phyloP scores from a whole-genome alignment of 2,888 invertebrate species.

The Trichogramma dendrolimi region DNA sequence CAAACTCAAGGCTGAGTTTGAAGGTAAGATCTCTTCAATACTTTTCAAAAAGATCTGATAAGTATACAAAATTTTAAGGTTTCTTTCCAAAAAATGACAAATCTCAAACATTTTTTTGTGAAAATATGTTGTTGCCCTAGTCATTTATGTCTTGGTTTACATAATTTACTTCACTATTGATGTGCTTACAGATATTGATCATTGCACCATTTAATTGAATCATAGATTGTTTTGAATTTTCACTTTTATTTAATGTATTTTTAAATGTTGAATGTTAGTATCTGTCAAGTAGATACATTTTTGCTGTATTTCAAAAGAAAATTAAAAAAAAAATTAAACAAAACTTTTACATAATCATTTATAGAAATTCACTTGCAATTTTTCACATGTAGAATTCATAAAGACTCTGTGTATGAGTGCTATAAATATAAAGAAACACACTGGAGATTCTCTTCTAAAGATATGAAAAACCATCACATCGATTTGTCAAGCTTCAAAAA shows the following conservation, averaged over 20 bases:
- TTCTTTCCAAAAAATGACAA: slow-evolving; percentile 2
- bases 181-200: slow-evolving; percentile 5
- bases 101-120: slow-evolving; percentile 2
- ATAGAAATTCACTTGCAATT: slow-evolving; percentile 30
- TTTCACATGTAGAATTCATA: slow-evolving; percentile 29
- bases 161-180: slow-evolving; percentile 3
- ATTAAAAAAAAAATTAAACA: slow-evolving; percentile 12
- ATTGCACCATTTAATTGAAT: slow-evolving; percentile 16
- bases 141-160: slow-evolving; percentile 14
- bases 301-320: slow-evolving; percentile 12
- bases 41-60: slow-evolving; percentile 15
- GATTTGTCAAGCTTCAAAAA: slow-evolving; percentile 31
- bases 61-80: slow-evolving; percentile 10
- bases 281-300: slow-evolving; percentile 16
- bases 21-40: slow-evolving; percentile 58
- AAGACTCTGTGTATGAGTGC: slow-evolving; percentile 31
- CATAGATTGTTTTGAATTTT: slow-evolving; percentile 10
- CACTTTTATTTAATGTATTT: slow-evolving; percentile 9
- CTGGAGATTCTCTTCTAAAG: slow-evolving; percentile 30
- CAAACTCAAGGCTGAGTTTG: slow-evolving; percentile 70
- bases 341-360: slow-evolving; percentile 7
- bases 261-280: slow-evolving; percentile 21
- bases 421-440: slow-evolving; percentile 28
- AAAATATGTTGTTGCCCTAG: slow-evolving; percentile 11
- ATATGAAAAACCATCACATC: slow-evolving; percentile 27